A percentile compares a stretch with the other conserved stretches of the same genome.
Evolutionary conservation across 2,797 vertebrate genomes (phyloP).

Genomic region (Diplodus puntazzo): DNA sequence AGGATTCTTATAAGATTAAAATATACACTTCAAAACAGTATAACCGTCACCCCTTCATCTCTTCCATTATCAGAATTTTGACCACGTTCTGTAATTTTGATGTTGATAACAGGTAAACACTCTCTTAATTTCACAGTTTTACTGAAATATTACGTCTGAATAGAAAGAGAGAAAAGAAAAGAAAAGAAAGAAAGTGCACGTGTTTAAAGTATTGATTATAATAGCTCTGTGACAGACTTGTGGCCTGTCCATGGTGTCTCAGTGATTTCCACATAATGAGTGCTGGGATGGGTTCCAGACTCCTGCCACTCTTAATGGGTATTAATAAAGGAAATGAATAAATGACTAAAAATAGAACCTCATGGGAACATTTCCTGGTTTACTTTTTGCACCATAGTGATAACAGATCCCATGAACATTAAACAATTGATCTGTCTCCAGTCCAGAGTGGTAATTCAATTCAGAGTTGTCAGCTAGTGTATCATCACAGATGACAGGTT

Average conservation of each 20-base stretch:
- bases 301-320: slow-evolving; percentile 22
- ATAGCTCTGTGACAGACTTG: slow-evolving; percentile 1
- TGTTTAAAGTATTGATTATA: background rate
- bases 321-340: slow-evolving; percentile 41
- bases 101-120: background rate
- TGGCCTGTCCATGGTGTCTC: slow-evolving; percentile 12
- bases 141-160: slow-evolving; percentile 1
- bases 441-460: slow-evolving; percentile 35
- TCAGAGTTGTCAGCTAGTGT: slow-evolving; percentile 23
- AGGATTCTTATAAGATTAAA: background rate
- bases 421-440: slow-evolving; percentile 35
- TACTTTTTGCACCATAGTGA: slow-evolving; percentile 13
- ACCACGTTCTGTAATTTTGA: background rate
- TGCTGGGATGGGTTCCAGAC: slow-evolving; percentile 8
- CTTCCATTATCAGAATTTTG: background rate
- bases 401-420: slow-evolving; percentile 33
- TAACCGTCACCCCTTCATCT: background rate
- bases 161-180: background rate
- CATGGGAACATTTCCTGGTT: slow-evolving; percentile 47
- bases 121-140: background rate
- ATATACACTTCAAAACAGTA: background rate
- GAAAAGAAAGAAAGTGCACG: too few relatives aligned
- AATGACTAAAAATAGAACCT: slow-evolving; percentile 44
- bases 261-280: background rate
- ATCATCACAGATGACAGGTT: slow-evolving; percentile 30